Percentiles rank a stretch among this genome's conserved stretches.
These are phyloP conservation scores for Thereva unica DNA, from an alignment of 2,888 invertebrate species.

Conservation along the genomic window DNA sequence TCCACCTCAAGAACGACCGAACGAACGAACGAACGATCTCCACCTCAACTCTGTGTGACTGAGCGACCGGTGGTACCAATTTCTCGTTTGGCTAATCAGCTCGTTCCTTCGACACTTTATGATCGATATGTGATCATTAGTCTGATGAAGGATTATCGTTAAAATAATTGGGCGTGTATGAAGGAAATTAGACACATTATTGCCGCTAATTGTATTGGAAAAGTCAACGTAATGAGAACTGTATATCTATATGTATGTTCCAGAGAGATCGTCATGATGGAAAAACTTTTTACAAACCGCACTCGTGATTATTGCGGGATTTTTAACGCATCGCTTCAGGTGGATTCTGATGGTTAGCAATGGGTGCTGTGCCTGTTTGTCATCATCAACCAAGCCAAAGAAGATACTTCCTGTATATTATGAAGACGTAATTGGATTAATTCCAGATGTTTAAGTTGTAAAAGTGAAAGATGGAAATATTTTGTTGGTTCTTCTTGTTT, in stretches of 20 bases:
- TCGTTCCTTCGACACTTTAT: slow-evolving; percentile 22
- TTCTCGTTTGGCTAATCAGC: background rate
- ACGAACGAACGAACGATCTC: too few species aligned
- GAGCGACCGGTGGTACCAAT: too few species aligned
- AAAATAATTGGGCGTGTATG: slow-evolving; percentile 31
- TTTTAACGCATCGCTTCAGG: slow-evolving; percentile 23
- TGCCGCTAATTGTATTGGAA: slow-evolving; percentile 22
- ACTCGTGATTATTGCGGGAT: background rate
- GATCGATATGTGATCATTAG: slow-evolving; percentile 34
- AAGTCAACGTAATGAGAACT: slow-evolving; percentile 10
- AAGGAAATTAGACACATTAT: slow-evolving; percentile 27
- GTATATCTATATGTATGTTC: too few species aligned
- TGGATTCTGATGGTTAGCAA: background rate
- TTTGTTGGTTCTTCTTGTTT: too few species aligned
- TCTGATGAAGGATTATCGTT: slow-evolving; percentile 30
- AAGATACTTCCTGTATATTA: too few species aligned
- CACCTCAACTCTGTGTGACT: too few species aligned
- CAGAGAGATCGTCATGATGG: slow-evolving; percentile 1
- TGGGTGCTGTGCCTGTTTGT: too few species aligned
- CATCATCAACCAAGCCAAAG: too few species aligned
- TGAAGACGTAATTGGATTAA: too few species aligned
- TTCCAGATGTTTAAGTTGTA: too few species aligned
- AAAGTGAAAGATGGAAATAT: too few species aligned
- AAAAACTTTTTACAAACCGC: slow-evolving; percentile 20
- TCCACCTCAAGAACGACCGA: too few species aligned